These are phyloP conservation scores for Leptobrachium ailaonicum DNA, from an alignment of 2,113 vertebrate species.

Conservation along the genomic window DNA sequence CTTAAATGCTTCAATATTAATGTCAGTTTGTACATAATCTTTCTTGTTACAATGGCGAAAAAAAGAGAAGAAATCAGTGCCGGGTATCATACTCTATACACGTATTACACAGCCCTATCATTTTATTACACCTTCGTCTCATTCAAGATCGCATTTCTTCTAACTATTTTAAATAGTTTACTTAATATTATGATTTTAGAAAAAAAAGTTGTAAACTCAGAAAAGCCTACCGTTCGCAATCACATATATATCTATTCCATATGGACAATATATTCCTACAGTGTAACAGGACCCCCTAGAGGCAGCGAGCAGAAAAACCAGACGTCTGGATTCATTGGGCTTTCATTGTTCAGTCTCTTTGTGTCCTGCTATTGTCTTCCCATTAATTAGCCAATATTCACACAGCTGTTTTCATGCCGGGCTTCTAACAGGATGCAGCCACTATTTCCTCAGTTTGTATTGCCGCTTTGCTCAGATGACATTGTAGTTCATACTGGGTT, in stretches of 20 bases:
- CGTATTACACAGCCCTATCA: too few species aligned
- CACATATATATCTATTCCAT: too few species aligned
- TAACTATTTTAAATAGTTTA: too few species aligned
- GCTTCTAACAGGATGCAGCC: slow-evolving; percentile 71
- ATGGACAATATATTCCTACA: slow-evolving; percentile 37
- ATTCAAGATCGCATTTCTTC: too few species aligned
- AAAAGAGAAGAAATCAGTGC: too few species aligned
- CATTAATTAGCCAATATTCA: slow-evolving; percentile 58
- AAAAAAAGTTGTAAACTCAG: background rate
- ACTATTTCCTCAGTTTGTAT: slow-evolving; percentile 75
- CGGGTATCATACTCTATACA: too few species aligned
- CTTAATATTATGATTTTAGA: background rate
- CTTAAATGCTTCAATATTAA: too few species aligned
- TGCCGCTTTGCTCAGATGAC: slow-evolving; percentile 71
- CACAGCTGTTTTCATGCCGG: slow-evolving; percentile 61
- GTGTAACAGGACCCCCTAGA: slow-evolving; percentile 55
- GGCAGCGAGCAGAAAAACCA: slow-evolving; percentile 51
- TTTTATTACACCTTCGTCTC: too few species aligned
- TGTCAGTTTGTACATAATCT: too few species aligned
- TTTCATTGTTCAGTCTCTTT: slow-evolving; percentile 50
- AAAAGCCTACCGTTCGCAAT: background rate
- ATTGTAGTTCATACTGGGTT: slow-evolving; percentile 59
- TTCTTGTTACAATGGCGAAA: too few species aligned
- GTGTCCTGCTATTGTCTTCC: slow-evolving; percentile 76
- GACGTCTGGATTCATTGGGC: slow-evolving; percentile 36